These are phyloP conservation scores for Ganaspis sp. DNA, from an alignment of 1,140 invertebrate genomes.

Conservation along the genomic window DNA sequence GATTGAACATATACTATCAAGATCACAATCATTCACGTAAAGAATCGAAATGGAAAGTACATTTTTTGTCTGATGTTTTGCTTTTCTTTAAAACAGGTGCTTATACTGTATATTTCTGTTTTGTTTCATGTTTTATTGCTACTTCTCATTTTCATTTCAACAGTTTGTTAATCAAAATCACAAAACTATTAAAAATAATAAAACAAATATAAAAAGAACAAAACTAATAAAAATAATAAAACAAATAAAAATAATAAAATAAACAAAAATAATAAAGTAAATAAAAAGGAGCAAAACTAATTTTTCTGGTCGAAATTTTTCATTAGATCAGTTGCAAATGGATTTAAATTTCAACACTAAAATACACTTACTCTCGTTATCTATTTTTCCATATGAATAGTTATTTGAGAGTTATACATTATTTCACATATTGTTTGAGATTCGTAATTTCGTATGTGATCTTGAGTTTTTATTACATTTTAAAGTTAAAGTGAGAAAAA, in stretches of 20 bases:
- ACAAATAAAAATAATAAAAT: too few relatives aligned
- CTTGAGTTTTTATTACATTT: conserved; percentile 57
- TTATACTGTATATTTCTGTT: too few relatives aligned
- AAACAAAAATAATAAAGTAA: too few relatives aligned
- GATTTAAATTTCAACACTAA: conserved; percentile 48
- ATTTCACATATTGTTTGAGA: conserved; percentile 52
- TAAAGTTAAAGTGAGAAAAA: conserved; percentile 54
- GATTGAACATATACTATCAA: not conserved
- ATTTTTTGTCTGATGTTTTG: not conserved
- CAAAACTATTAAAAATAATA: too few relatives aligned
- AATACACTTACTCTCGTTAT: conserved; percentile 33
- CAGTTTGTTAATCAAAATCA: too few relatives aligned
- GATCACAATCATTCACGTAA: not conserved
- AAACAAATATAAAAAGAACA: too few relatives aligned
- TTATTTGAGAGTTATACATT: conserved; percentile 47
- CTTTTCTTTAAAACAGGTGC: too few relatives aligned
- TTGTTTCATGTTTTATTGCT: too few relatives aligned
- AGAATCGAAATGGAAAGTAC: not conserved
- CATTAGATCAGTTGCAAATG: conserved; percentile 31
- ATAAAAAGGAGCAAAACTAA: too few relatives aligned
- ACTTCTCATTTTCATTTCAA: too few relatives aligned
- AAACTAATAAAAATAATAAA: too few relatives aligned
- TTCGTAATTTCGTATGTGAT: conserved; percentile 42
- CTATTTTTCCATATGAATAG: conserved; percentile 51
- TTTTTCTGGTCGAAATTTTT: too few relatives aligned